Conservation (phyloP, 2,888 invertebrate genomes). For the Smittia sp. region DNA sequence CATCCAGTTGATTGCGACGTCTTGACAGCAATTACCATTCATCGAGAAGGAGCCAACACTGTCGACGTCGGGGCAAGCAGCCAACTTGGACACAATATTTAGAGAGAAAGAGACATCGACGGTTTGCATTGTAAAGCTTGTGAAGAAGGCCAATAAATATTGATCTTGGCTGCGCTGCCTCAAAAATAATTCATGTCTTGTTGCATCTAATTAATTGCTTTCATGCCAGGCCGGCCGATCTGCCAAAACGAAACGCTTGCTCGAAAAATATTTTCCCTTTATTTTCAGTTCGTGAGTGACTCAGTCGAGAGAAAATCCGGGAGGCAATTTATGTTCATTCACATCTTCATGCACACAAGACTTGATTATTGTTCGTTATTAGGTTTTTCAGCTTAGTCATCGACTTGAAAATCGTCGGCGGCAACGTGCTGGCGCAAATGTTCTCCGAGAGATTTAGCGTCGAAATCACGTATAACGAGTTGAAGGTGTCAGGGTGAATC, state of each 20-base stretch:
- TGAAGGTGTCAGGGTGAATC: conserved; percentile 16
- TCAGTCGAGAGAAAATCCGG: neutral
- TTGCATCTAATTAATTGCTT: neutral
- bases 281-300: neutral
- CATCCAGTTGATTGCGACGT: neutral
- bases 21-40: neutral
- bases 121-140: neutral
- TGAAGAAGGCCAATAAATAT: neutral
- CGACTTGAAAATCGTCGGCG: conserved; percentile 17
- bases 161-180: neutral
- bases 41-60: neutral
- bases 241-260: neutral
- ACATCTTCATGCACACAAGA: neutral
- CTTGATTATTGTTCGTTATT: conserved; percentile 24
- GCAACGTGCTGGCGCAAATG: conserved; percentile 10
- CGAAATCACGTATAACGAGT: neutral
- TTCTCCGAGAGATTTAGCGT: conserved; percentile 31
- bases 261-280: conserved; percentile 7
- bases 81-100: conserved; percentile 5
- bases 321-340: neutral
- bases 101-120: neutral
- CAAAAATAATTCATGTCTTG: neutral
- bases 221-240: neutral
- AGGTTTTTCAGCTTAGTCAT: conserved; percentile 36
- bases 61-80: neutral